These are phyloP conservation scores for Neocrepidodera transversa DNA, from an alignment of 2,888 invertebrate genomes.

Conservation along the genomic window DNA sequence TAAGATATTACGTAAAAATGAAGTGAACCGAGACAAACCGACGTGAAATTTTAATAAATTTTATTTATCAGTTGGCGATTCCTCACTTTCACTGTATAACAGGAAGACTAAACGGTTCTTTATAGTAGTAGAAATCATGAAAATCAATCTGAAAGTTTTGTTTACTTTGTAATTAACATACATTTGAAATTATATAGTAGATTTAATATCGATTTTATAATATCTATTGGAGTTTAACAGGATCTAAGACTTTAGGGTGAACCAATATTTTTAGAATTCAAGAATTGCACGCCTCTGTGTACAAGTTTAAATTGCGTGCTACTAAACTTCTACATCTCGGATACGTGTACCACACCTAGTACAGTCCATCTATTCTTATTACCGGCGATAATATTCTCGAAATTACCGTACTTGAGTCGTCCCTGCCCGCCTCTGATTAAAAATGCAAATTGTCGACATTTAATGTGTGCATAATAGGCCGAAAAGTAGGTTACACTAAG, in stretches of 20 bases:
- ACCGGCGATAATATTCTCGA: slow-evolving; percentile 8
- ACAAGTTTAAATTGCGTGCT: slow-evolving; percentile 14
- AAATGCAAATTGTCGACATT: slow-evolving; percentile 23
- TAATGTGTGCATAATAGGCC: slow-evolving; percentile 16
- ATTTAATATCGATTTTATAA: no score
- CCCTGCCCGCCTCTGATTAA: slow-evolving; percentile 11
- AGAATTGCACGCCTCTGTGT: slow-evolving; percentile 1
- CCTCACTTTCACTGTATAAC: slow-evolving; percentile 24
- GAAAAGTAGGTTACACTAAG: slow-evolving; percentile 21
- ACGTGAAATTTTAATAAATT: slow-evolving; percentile 28
- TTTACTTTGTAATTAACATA: slow-evolving; percentile 8
- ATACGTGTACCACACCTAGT: slow-evolving; percentile 16
- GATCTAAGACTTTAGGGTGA: no score
- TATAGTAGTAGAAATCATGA: slow-evolving; percentile 8
- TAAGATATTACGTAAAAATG: slow-evolving; percentile 30
- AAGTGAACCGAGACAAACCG: slow-evolving; percentile 26
- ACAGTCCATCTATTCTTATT: slow-evolving; percentile 9
- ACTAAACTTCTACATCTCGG: slow-evolving; percentile 1
- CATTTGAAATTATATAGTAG: no score
- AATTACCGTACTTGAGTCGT: slow-evolving; percentile 8
- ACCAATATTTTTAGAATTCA: no score
- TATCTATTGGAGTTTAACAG: no score
- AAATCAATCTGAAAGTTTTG: slow-evolving; percentile 9
- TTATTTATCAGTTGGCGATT: slow-evolving; percentile 19
- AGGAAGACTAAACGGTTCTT: slow-evolving; percentile 18